phyloP scores from a whole-genome alignment of 2,888 invertebrate genomes.

The Pocota personata region DNA sequence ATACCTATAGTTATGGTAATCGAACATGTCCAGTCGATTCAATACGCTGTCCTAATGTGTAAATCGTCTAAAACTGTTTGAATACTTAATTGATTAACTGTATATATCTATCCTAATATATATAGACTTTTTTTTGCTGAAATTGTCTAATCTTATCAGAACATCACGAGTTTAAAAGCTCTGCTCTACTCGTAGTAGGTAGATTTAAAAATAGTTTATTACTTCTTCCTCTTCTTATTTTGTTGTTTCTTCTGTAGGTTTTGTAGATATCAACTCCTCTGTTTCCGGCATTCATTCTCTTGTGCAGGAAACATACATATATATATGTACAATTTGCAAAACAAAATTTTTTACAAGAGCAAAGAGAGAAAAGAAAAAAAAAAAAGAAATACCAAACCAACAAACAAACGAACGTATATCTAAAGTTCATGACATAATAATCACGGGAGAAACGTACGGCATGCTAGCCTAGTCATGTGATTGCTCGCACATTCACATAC shows the following conservation, averaged over 20 bases:
- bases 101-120: constrained; percentile 35
- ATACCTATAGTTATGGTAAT: constrained; percentile 28
- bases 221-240: constrained; percentile 44
- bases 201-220: constrained; percentile 68
- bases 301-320: neutral
- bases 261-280: constrained; percentile 55
- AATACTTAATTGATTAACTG: constrained; percentile 63
- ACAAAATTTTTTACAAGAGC: neutral
- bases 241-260: constrained; percentile 9
- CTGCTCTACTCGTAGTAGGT: constrained; percentile 38
- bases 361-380: constrained; percentile 8
- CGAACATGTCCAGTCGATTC: constrained; percentile 34
- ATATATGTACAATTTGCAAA: neutral
- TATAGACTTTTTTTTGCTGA: constrained; percentile 29
- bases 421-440: constrained; percentile 77
- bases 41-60: constrained; percentile 21
- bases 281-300: constrained; percentile 36
- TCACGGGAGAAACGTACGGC: constrained; percentile 81
- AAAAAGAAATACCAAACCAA: constrained; percentile 18
- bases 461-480: constrained; percentile 82
- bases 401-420: constrained; percentile 35
- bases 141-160: constrained; percentile 71
- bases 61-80: constrained; percentile 51
- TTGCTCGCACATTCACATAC: constrained; percentile 76
- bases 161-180: constrained; percentile 71